These are phyloP conservation scores for Arion vulgaris DNA, from an alignment of 1,140 invertebrate species.

Conservation along the genomic window DNA sequence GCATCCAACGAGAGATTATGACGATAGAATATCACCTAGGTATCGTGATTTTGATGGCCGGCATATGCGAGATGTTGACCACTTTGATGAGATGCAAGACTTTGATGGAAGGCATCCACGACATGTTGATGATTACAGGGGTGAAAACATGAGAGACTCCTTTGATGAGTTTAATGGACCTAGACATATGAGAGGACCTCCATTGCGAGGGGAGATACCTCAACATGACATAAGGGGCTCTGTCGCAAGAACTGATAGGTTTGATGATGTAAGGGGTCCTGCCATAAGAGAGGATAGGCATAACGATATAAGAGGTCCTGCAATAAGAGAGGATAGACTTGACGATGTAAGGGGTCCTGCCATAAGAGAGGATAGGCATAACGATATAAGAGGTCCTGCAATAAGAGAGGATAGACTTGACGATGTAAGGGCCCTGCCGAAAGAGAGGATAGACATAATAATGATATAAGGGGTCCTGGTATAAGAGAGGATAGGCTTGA, in stretches of 20 bases:
- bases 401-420: too few species aligned
- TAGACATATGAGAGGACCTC: background rate
- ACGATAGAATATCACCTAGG: slow-evolving; percentile 37
- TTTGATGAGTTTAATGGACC: slow-evolving; percentile 33
- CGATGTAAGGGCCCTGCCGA: too few species aligned
- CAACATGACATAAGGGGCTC: background rate
- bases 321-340: too few species aligned
- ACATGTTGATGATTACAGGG: background rate
- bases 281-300: too few species aligned
- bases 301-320: too few species aligned
- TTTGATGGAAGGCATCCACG: background rate
- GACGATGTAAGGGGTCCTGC: too few species aligned
- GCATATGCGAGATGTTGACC: slow-evolving; percentile 12
- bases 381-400: too few species aligned
- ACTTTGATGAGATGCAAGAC: background rate
- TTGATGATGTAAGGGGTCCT: too few species aligned
- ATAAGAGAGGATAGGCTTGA: too few species aligned
- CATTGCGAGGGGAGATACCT: background rate
- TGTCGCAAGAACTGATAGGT: background rate
- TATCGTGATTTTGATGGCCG: slow-evolving; percentile 30
- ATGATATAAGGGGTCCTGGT: too few species aligned
- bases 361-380: too few species aligned
- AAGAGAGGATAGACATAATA: too few species aligned
- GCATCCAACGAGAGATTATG: slow-evolving; percentile 40
- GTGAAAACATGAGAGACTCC: background rate